phyloP scores from a whole-genome alignment of 2,797 vertebrate genomes.

The Melanotaenia parkinsoni region DNA sequence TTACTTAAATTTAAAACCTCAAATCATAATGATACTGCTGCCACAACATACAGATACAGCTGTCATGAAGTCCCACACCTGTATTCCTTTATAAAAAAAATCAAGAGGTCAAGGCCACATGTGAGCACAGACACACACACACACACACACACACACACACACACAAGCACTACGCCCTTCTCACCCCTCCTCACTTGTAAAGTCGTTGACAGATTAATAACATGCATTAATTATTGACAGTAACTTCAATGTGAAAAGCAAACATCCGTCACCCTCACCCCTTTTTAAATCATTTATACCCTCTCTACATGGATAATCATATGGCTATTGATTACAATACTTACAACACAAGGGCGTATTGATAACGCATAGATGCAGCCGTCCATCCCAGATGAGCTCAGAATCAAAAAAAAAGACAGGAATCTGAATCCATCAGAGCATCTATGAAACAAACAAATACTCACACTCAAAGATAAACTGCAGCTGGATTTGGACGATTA shows the following conservation, averaged over 20 bases:
- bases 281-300: conserved; percentile 98
- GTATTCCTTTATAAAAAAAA: conserved; percentile 41
- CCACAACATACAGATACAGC: conserved; percentile 8
- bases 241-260: conserved; percentile 98
- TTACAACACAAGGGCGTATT: conserved; percentile 88
- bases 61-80: conserved; percentile 40
- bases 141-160: conserved; percentile 7
- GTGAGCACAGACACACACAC: neutral
- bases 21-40: neutral
- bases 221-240: conserved; percentile 99
- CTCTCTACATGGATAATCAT: conserved; percentile 93
- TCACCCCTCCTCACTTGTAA: conserved; percentile 87
- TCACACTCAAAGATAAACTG: neutral
- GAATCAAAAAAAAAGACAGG: conserved; percentile 1
- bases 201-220: conserved; percentile 96
- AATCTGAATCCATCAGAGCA: conserved; percentile 32
- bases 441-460: conserved; percentile 17
- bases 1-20: neutral
- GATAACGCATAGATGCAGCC: conserved; percentile 84
- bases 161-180: conserved; percentile 85
- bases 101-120: conserved; percentile 52
- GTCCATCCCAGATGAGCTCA: conserved; percentile 60
- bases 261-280: conserved; percentile 93
- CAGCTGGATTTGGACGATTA: neutral
- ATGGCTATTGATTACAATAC: conserved; percentile 96